Conservation (phyloP, 2,113 vertebrate species). For the Malaclemys terrapin region DNA sequence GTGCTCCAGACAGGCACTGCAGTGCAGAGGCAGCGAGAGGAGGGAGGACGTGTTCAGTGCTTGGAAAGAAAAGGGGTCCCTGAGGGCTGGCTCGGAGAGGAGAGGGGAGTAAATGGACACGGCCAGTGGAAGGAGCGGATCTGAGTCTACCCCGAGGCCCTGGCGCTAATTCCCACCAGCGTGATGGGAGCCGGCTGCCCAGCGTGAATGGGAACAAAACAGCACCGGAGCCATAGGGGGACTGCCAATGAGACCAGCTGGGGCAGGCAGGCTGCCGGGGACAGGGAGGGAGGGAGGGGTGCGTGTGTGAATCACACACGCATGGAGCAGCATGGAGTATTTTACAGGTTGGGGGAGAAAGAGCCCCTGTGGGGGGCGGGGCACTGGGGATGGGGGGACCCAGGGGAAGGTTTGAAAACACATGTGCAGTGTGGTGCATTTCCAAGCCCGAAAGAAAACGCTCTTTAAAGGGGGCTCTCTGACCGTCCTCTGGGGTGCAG, state of each 20-base stretch:
- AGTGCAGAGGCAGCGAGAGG: background rate
- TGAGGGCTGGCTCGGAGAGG: background rate
- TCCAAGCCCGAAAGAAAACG: background rate
- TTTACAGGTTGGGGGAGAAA: background rate
- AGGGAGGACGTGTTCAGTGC: background rate
- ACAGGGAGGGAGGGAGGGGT: too few species aligned
- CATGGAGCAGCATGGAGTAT: background rate
- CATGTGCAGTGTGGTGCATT: background rate
- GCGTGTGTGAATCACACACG: background rate
- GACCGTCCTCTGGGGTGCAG: background rate
- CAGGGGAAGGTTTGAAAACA: background rate
- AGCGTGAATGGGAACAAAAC: background rate
- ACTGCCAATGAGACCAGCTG: too few species aligned
- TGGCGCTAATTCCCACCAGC: background rate
- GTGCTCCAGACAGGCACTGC: too few species aligned
- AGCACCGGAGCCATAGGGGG: background rate
- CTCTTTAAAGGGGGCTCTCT: background rate
- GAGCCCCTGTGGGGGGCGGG: background rate
- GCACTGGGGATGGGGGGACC: background rate
- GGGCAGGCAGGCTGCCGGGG: background rate
- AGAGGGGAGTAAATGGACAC: rapidly evolving
- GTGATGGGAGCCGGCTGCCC: background rate
- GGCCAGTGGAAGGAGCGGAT: background rate
- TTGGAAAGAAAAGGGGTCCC: background rate
- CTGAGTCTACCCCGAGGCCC: background rate